Evolutionary conservation across 2,888 invertebrate genomes (phyloP).

Genomic region (Stenotaenia linearis): DNA sequence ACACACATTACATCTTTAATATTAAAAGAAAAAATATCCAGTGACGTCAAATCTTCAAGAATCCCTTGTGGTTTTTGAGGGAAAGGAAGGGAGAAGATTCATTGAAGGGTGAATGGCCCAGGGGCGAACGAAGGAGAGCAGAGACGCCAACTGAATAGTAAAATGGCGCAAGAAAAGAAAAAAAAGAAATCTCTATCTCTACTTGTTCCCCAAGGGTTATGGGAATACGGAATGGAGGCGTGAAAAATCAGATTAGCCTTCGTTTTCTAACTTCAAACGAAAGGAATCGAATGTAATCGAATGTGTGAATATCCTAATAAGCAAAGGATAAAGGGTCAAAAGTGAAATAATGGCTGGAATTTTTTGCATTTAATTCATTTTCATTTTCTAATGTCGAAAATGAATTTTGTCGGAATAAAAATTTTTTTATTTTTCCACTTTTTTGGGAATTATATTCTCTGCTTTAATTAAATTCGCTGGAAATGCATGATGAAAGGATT

Average conservation of each 20-base stretch:
- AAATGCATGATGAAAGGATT: constrained; percentile 1
- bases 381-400: background rate
- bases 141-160: constrained; percentile 24
- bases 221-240: constrained; percentile 24
- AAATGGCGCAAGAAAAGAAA: constrained; percentile 2
- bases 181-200: constrained; percentile 24
- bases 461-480: constrained; percentile 19
- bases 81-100: constrained; percentile 2
- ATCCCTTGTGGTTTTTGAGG: constrained; percentile 21
- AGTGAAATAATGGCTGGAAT: constrained; percentile 10
- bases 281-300: constrained; percentile 26
- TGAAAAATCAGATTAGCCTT: constrained; percentile 26
- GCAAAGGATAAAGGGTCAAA: background rate
- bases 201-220: constrained; percentile 26
- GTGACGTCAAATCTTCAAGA: constrained; percentile 19
- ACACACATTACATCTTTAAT: constrained; percentile 10
- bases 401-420: background rate
- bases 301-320: constrained; percentile 26
- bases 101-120: constrained; percentile 24
- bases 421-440: background rate
- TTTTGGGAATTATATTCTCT: background rate
- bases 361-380: background rate
- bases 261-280: constrained; percentile 12
- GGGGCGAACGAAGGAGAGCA: background rate
- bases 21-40: constrained; percentile 19